Evolutionary conservation across 2,888 invertebrate species (phyloP).

Genomic region (Ferdinandea cuprea): DNA sequence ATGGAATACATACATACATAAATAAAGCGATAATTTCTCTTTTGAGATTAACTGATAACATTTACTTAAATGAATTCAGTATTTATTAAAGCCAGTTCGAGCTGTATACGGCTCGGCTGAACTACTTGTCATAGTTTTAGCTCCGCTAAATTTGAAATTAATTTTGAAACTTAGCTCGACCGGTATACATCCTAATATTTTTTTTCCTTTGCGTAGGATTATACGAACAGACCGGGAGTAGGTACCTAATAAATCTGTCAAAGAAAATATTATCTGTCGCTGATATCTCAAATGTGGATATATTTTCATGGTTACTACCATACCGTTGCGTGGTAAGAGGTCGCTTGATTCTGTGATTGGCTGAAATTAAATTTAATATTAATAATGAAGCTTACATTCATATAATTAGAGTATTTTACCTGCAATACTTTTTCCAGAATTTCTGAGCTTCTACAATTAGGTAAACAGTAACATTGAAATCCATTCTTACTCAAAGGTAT

Average conservation of each 20-base stretch:
- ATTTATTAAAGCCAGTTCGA: too few species aligned
- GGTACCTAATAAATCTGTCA: constrained; percentile 81
- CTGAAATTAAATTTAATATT: constrained; percentile 4
- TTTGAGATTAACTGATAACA: too few species aligned
- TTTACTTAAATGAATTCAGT: too few species aligned
- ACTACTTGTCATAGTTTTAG: too few species aligned
- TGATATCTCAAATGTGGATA: constrained; percentile 79
- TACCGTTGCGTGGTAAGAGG: constrained; percentile 65
- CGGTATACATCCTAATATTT: too few species aligned
- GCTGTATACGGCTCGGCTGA: too few species aligned
- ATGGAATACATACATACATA: too few species aligned
- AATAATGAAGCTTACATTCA: too few species aligned
- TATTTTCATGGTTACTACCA: constrained; percentile 75
- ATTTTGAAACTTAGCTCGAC: too few species aligned
- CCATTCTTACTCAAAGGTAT: constrained; percentile 1
- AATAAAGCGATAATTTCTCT: too few species aligned
- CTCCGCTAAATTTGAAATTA: too few species aligned
- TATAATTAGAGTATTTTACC: constrained; percentile 17
- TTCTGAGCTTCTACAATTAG: constrained; percentile 80
- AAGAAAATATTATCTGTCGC: constrained; percentile 81
- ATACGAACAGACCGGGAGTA: not conserved
- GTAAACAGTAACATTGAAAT: constrained; percentile 78
- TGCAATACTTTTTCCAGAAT: constrained; percentile 65
- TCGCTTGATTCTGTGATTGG: not conserved
- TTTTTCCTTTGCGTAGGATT: too few species aligned